A percentile compares a stretch with the other conserved stretches of the same genome.
Evolutionary conservation across 2,888 invertebrate genomes (phyloP).

Genomic region (Pycnomerus fuliginosus): DNA sequence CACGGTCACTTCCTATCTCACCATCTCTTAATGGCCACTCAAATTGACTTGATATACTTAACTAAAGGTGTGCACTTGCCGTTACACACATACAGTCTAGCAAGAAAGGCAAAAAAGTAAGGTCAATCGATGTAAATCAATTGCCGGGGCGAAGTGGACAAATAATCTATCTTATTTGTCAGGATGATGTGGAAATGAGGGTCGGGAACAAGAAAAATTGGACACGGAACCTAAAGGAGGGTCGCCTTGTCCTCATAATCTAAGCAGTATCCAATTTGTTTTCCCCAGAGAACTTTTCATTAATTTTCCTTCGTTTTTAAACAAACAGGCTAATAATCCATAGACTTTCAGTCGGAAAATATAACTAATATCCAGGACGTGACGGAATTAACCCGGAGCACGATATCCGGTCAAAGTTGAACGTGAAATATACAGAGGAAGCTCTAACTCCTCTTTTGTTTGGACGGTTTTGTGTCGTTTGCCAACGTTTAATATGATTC

Average conservation of each 20-base stretch:
- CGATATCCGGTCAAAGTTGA: neutral
- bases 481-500: too few relatives aligned
- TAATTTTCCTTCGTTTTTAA: too few relatives aligned
- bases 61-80: constrained; percentile 36
- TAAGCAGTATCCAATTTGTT: constrained; percentile 16
- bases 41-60: constrained; percentile 38
- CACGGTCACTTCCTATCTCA: constrained; percentile 42
- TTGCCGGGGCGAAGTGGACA: constrained; percentile 50
- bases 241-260: constrained; percentile 20
- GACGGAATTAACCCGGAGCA: neutral
- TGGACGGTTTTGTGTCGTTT: too few relatives aligned
- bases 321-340: too few relatives aligned
- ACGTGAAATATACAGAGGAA: too few relatives aligned
- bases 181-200: constrained; percentile 50
- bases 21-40: constrained; percentile 43
- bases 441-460: too few relatives aligned
- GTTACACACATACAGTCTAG: too few relatives aligned
- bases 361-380: neutral
- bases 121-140: constrained; percentile 52
- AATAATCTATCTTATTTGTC: constrained; percentile 53
- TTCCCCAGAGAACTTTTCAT: constrained; percentile 7
- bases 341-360: neutral
- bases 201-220: constrained; percentile 47
- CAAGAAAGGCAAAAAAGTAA: constrained; percentile 29
- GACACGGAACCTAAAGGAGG: constrained; percentile 30